Conservation (phyloP, 2,888 invertebrate genomes). For the Keiferia lycopersicella region DNA sequence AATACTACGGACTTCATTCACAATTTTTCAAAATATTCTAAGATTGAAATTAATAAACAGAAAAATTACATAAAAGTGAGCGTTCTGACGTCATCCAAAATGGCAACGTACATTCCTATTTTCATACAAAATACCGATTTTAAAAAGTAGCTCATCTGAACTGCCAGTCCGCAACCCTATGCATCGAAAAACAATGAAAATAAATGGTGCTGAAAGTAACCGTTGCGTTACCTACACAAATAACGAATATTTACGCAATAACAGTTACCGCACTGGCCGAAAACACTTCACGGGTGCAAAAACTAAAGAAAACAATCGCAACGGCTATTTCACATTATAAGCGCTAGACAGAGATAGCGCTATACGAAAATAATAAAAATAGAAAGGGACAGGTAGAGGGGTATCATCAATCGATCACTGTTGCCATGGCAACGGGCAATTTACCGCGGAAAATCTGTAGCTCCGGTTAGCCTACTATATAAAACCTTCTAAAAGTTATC, state of each 20-base stretch:
- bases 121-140: too few relatives aligned
- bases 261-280: constrained; percentile 8
- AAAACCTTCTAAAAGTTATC: too few relatives aligned
- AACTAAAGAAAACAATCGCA: constrained; percentile 20
- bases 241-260: neutral
- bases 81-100: too few relatives aligned
- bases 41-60: too few relatives aligned
- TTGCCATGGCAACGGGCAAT: constrained; percentile 56
- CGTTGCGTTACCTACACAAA: too few relatives aligned
- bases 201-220: neutral
- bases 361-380: constrained; percentile 34
- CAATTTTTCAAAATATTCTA: too few relatives aligned
- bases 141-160: too few relatives aligned
- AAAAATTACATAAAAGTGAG: too few relatives aligned
- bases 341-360: constrained; percentile 35
- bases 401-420: constrained; percentile 66
- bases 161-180: too few relatives aligned
- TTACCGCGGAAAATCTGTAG: constrained; percentile 36
- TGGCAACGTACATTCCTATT: too few relatives aligned
- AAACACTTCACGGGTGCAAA: neutral
- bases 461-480: neutral
- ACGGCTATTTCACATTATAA: constrained; percentile 42
- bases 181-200: neutral
- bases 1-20: too few relatives aligned
- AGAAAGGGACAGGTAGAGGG: constrained; percentile 34